These are phyloP conservation scores for Cephalopachus bancanus DNA, from an alignment of 2,797 vertebrate species.

Conservation along the genomic window DNA sequence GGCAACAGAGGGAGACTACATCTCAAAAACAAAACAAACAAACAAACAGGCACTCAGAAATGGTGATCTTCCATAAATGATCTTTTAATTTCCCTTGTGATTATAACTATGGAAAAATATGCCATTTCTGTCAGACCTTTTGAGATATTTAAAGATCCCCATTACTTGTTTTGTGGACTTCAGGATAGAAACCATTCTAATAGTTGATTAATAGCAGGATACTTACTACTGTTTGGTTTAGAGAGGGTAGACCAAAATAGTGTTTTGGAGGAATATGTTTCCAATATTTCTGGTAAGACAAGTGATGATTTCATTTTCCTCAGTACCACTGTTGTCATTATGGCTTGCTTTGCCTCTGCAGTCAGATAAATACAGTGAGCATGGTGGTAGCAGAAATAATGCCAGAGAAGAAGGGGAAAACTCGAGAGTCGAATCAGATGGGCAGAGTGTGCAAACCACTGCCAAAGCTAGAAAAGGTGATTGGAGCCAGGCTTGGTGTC, in stretches of 20 bases:
- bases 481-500: background rate
- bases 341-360: background rate
- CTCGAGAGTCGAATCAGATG: background rate
- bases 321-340: background rate
- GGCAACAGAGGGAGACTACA: too few relatives aligned
- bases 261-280: background rate
- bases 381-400: background rate
- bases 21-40: too few relatives aligned
- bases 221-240: background rate
- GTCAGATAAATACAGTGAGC: background rate
- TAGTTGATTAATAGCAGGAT: background rate
- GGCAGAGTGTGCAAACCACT: background rate
- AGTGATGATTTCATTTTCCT: background rate
- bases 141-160: conserved; percentile 1
- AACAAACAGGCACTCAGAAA: too few relatives aligned
- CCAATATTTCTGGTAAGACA: background rate
- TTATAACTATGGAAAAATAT: background rate
- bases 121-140: background rate
- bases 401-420: background rate
- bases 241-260: background rate
- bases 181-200: background rate
- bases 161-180: background rate
- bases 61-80: too few relatives aligned
- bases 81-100: conserved; percentile 47
- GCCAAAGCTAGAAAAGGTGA: background rate